Percentiles rank a stretch among this genome's conserved stretches.
Conservation (phyloP, 2,797 vertebrate genomes). For the Ceyx erithaca region DNA sequence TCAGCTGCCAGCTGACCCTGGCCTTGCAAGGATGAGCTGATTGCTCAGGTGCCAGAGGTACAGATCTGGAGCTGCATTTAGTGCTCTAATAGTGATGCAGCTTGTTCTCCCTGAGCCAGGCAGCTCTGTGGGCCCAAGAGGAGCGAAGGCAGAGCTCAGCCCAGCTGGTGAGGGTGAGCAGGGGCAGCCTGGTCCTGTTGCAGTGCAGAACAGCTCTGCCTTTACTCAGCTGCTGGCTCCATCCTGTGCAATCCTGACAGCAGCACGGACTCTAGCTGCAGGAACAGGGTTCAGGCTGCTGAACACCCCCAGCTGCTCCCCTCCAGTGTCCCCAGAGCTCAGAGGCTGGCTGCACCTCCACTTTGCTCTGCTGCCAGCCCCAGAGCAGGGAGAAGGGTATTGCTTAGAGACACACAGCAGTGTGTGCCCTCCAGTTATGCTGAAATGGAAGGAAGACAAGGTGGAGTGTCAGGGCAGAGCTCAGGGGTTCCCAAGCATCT, state of each 20-base stretch:
- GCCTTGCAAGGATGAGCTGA: neutral
- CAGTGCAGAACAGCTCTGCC: neutral
- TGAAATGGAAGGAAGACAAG: slow-evolving; percentile 43
- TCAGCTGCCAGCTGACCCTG: neutral
- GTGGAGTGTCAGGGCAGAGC: neutral
- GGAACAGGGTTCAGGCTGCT: neutral
- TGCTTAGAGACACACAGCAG: neutral
- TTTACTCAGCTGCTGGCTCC: neutral
- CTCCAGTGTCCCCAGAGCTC: neutral
- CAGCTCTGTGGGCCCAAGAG: neutral
- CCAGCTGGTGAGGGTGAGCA: neutral
- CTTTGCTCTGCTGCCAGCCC: neutral
- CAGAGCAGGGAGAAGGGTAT: neutral
- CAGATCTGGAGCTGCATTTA: neutral
- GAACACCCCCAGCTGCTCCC: neutral
- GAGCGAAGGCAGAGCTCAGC: neutral
- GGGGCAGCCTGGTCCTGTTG: neutral
- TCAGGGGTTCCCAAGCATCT: neutral
- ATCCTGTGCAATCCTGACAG: neutral
- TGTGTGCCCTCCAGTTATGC: neutral
- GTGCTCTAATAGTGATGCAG: neutral
- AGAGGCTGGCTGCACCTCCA: neutral
- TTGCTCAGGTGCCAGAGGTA: neutral
- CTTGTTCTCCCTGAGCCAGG: neutral
- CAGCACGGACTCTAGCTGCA: neutral